Evolutionary conservation across 1,140 invertebrate genomes (phyloP).

Genomic region (Mylabris phalerata): DNA sequence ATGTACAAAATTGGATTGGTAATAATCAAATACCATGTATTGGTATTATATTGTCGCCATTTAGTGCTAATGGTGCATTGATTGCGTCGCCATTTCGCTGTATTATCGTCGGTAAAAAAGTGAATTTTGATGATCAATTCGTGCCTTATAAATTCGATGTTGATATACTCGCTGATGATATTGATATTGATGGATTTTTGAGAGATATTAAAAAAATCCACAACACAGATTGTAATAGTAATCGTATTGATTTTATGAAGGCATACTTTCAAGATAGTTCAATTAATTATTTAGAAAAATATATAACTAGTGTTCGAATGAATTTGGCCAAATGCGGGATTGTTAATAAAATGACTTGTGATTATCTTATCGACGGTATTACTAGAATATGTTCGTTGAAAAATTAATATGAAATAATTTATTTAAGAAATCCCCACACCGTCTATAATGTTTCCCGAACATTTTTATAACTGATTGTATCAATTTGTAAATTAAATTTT

Average conservation of each 20-base stretch:
- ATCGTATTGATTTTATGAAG: conserved; percentile 29
- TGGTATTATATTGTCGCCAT: conserved; percentile 53
- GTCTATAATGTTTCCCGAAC: no score
- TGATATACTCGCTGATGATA: conserved; percentile 24
- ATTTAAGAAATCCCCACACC: no score
- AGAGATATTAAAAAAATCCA: not conserved
- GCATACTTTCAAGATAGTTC: conserved; percentile 35
- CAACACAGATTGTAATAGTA: conserved; percentile 11
- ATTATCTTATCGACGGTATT: conserved; percentile 40
- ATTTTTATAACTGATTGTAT: not conserved
- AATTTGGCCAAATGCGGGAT: conserved; percentile 34
- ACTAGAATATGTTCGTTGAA: not conserved
- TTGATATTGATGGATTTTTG: conserved; percentile 21
- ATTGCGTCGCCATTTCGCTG: conserved; percentile 39
- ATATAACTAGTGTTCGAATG: conserved; percentile 37
- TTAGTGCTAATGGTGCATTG: conserved; percentile 39
- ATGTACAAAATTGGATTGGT: conserved; percentile 54
- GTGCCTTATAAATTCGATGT: conserved; percentile 41
- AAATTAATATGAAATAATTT: no score
- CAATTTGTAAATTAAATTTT: conserved; percentile 6
- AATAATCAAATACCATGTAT: conserved; percentile 46
- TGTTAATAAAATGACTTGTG: conserved; percentile 33
- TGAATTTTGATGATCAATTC: conserved; percentile 30
- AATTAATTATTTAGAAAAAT: conserved; percentile 40
- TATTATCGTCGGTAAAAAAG: conserved; percentile 35